Evolutionary conservation across 2,797 vertebrate species (phyloP).

Genomic region (Cirrhinus mrigala): DNA sequence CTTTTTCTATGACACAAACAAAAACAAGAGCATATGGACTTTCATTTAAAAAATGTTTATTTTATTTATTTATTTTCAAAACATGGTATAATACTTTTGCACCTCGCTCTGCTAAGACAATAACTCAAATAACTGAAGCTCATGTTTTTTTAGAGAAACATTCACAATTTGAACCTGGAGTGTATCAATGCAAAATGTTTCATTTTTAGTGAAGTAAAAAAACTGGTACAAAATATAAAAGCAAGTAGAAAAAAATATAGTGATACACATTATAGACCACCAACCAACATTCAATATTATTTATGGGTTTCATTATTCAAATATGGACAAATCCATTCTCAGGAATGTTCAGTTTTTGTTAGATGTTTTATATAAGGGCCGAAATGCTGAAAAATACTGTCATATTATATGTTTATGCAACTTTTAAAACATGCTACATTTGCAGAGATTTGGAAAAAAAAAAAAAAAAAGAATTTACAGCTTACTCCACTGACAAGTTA

Average conservation of each 20-base stretch:
- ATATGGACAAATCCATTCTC: slow-evolving; percentile 10
- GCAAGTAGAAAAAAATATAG: background rate
- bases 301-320: background rate
- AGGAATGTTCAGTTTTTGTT: background rate
- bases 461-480: background rate
- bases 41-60: background rate
- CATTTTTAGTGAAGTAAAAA: background rate
- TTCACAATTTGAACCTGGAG: background rate
- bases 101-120: background rate
- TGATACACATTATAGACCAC: slow-evolving; percentile 14
- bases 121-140: slow-evolving; percentile 17
- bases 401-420: background rate
- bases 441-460: background rate
- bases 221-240: slow-evolving; percentile 9
- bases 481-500: background rate
- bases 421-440: slow-evolving; percentile 6
- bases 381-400: background rate
- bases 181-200: background rate
- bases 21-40: background rate
- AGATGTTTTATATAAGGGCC: background rate
- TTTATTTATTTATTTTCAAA: background rate
- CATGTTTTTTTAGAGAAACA: background rate
- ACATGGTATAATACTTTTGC: background rate
- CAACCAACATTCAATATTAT: slow-evolving; percentile 2
- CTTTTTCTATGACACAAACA: background rate